Base-by-base conservation (phyloP, 2,113 vertebrate species). In the Sinocyclocheilus anophthalmus region DNA sequence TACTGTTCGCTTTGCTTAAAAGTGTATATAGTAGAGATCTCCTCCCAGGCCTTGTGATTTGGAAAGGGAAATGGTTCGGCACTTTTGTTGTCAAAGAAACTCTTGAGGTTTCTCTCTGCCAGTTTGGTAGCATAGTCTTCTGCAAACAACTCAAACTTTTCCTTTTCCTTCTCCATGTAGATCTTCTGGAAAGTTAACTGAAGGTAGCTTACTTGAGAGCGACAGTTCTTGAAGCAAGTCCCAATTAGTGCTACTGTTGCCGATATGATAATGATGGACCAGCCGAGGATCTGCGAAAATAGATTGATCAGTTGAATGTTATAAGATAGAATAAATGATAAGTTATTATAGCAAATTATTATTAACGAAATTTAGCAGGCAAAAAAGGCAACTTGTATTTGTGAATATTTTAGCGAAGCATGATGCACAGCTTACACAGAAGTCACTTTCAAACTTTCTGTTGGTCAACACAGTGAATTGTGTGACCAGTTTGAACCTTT, bases 171-270 rank as follows among this genome's bases (percentile, higher is more conserved):
- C 67, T 95, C 91, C 18, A 92, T n/a, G 57, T 96, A 96, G 63
- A 86, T 84, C 78, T 93, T 95, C 94, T 93, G 95, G 81, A 95
- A 96, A 0, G 90, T 94, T 48, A 93, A 92, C 91, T 96, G 95
- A 84, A 96, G 89, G 91, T 90, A 96, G 91, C 95, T 96, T 63
- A 96, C 94, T 78, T 93, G 83, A 78, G 95, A 95, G 76, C 92
- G 91, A 69, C 95, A 96, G 90, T 94, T 95, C 3, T 69, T 93
- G 79, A 69, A 94, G 87, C 95, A 96, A 57, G 92, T 92, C 0
- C 92, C 91, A 7, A 92, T 20, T 59, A 96, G 90, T 0, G 86
- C 92, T 0, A 83, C 24, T 3, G 88, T 0, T 0, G 88, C 85
- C 0, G 91, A 33, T 2, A 86, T 67, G 18, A 95, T 93, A 83